A percentile compares a stretch with the other conserved stretches of the same genome.
These are phyloP conservation scores for Cantharis flavilabris DNA, from an alignment of 2,888 invertebrate species.

Conservation along the genomic window DNA sequence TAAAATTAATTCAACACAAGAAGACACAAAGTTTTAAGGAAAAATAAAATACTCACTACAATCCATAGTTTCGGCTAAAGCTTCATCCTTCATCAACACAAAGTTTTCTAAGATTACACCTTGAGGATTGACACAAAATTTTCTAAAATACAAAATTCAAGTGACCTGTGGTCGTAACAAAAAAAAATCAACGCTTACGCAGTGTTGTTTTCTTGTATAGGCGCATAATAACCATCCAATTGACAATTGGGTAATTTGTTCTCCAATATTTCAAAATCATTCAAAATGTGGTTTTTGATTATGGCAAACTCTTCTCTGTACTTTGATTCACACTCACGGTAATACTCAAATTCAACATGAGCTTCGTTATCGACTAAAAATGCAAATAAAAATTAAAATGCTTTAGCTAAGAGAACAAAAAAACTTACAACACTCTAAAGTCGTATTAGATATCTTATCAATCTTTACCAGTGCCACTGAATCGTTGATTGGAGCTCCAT, in stretches of 20 bases:
- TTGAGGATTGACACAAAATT: constrained; percentile 63
- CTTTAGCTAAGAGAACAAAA: background rate
- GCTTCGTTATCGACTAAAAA: constrained; percentile 50
- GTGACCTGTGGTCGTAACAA: background rate
- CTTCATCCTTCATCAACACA: constrained; percentile 53
- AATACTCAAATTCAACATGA: constrained; percentile 51
- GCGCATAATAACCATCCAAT: constrained; percentile 58
- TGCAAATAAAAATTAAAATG: background rate
- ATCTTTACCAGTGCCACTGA: constrained; percentile 44
- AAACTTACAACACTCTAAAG: constrained; percentile 54
- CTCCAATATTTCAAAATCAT: constrained; percentile 48
- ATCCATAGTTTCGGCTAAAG: constrained; percentile 58
- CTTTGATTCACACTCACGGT: constrained; percentile 53
- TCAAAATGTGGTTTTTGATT: constrained; percentile 43
- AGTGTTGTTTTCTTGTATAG: constrained; percentile 52
- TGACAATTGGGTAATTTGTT: constrained; percentile 56
- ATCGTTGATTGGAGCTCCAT: constrained; percentile 57
- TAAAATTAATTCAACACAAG: constrained; percentile 27
- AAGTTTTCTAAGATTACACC: constrained; percentile 61
- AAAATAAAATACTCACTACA: constrained; percentile 61
- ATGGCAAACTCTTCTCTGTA: constrained; percentile 45
- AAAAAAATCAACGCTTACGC: constrained; percentile 44
- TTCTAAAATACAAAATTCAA: constrained; percentile 48
- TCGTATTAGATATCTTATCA: constrained; percentile 43
- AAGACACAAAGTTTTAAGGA: background rate